Base-by-base conservation (phyloP, 2,113 vertebrate species). In the Variabilichromis moorii region DNA sequence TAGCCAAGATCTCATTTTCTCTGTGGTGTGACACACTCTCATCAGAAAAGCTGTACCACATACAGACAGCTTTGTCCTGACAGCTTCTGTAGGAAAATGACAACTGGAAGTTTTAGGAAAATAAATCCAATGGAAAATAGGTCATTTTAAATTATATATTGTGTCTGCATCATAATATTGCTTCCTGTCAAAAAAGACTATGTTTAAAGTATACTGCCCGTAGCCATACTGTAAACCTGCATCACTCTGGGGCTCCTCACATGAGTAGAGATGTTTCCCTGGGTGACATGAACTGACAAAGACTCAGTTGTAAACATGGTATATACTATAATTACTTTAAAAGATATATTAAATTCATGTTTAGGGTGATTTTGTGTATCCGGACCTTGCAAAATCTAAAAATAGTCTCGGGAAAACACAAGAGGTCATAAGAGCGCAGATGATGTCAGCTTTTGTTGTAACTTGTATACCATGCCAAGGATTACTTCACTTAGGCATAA, bases 41-140 rank as follows among this genome's bases (percentile, higher is more conserved):
- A 88, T 90, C 89, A 73, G 16, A 16, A 17, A 9, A 61, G 31
- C 51, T 42, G 59, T 37, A 42, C 40, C 57, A 21, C 26, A 80
- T 42, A 73, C 78, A 53, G 79, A 55, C 87, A 35, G 73, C 42
- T 14, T 31, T n/a, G 4, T 79, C 79, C 79, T 73, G 89, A 86
- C 87, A 86, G 66, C 78, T 79, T 40, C 76, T 79, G 86, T 28
- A 83, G 84, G 42, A 76, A 76, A 63, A 71, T 35, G 83, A 86
- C 81, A 71, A 24, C 76, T 80, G 19, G 2, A 9, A 47, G 24
- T 82, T 82, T 35, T n/a, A 50, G 57, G 24, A 50, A 76, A 84
- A 89, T 71, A 86, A 66, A 83, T 79, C 81, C 50, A 42, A 55
- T 68, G 50, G 57, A 84, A 90, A 92, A 55, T 90, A 83, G 89